Percentiles rank a stretch among this genome's conserved stretches.
phyloP scores from a whole-genome alignment of 2,888 invertebrate species.

The Stratiomys singularior region DNA sequence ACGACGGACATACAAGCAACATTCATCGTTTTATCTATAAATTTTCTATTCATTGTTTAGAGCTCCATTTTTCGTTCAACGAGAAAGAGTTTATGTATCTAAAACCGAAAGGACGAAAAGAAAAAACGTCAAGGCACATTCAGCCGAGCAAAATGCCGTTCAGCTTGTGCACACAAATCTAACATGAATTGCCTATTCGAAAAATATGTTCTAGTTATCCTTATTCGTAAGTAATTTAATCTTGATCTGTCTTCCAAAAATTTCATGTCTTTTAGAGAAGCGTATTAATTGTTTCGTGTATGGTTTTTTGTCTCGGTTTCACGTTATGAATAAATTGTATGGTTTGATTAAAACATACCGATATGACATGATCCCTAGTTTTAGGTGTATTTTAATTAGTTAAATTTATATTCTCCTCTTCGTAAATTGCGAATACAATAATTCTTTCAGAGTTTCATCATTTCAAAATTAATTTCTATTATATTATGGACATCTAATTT shows the following conservation, averaged over 20 bases:
- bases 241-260: slow-evolving; percentile 7
- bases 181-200: background rate
- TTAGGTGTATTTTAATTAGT: background rate
- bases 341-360: slow-evolving; percentile 9
- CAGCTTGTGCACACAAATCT: background rate
- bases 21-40: background rate
- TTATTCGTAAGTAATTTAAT: background rate
- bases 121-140: background rate
- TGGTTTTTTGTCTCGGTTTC: background rate
- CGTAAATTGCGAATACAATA: no score
- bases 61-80: background rate
- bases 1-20: background rate
- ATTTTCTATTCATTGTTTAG: background rate
- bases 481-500: background rate
- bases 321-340: background rate
- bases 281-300: slow-evolving; percentile 16
- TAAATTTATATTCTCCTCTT: background rate
- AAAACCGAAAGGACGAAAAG: background rate
- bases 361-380: slow-evolving; percentile 29
- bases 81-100: background rate
- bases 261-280: slow-evolving; percentile 30
- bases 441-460: no score
- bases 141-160: slow-evolving; percentile 1
- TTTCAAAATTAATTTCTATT: background rate
- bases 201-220: no score